Conservation (phyloP, 2,113 vertebrate genomes). For the Archilochus colubris region DNA sequence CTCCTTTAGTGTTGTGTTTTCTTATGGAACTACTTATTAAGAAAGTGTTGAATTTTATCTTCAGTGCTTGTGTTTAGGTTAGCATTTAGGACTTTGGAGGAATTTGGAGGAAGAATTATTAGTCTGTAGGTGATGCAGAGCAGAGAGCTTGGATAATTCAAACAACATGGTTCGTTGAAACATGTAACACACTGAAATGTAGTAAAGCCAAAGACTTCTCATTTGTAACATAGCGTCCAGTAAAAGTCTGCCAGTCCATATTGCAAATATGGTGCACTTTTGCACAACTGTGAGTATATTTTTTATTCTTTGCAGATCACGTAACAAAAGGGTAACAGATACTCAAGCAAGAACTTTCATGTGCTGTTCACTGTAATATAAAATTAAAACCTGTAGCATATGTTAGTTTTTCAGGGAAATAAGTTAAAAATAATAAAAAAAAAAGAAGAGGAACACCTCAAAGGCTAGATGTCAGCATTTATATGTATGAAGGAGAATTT, state of each 20-base stretch:
- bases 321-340: not conserved
- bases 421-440: not conserved
- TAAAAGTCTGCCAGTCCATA: not conserved
- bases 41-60: not conserved
- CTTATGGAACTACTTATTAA: not conserved
- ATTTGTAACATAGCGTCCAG: not conserved
- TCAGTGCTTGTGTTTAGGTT: not conserved
- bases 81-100: not conserved
- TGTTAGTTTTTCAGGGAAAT: not conserved
- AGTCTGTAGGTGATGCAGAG: not conserved
- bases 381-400: not conserved
- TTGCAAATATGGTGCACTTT: not conserved
- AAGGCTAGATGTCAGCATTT: constrained; percentile 21
- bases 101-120: not conserved
- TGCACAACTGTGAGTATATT: not conserved
- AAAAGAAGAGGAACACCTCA: not conserved
- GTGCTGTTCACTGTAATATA: constrained; percentile 29
- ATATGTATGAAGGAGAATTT: not conserved
- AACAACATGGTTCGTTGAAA: not conserved
- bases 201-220: not conserved
- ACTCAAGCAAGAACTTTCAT: not conserved
- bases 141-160: not conserved
- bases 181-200: not conserved
- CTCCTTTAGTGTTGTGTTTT: not conserved
- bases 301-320: not conserved